Evolutionary conservation across 2,888 invertebrate genomes (phyloP).

Genomic region (Cryptocephalus moraei): DNA sequence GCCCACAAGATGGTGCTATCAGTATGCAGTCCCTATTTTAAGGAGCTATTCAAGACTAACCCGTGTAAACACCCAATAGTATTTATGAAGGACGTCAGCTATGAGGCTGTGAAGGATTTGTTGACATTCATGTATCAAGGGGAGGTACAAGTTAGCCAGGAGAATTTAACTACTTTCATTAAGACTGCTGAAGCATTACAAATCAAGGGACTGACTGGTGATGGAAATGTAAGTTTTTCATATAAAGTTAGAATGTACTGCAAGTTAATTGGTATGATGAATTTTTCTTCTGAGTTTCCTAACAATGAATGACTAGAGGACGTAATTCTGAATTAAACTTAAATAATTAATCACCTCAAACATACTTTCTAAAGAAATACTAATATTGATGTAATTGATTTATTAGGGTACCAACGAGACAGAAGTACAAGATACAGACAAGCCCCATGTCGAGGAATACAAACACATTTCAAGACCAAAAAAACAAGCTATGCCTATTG

Average conservation of each 20-base stretch:
- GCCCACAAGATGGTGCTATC: conserved; percentile 62
- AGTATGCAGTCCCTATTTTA: conserved; percentile 63
- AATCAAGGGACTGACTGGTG: conserved; percentile 37
- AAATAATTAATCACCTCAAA: no score
- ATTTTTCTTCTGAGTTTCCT: conserved; percentile 9
- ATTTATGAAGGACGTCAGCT: conserved; percentile 48
- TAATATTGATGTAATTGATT: background rate
- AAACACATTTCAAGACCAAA: conserved; percentile 21
- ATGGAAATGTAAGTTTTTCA: conserved; percentile 30
- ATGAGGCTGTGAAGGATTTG: conserved; percentile 44
- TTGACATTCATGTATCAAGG: conserved; percentile 52
- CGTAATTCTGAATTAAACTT: conserved; percentile 7
- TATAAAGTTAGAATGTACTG: background rate
- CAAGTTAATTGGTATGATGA: conserved; percentile 8
- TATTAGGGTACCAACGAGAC: conserved; percentile 21
- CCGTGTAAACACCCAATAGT: conserved; percentile 58
- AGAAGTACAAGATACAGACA: conserved; percentile 17
- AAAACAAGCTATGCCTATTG: conserved; percentile 14
- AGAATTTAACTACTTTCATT: conserved; percentile 35
- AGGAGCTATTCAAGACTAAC: conserved; percentile 55
- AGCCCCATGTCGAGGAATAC: conserved; percentile 18
- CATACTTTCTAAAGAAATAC: background rate
- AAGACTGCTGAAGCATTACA: conserved; percentile 38
- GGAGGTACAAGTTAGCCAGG: conserved; percentile 41
- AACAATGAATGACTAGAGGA: conserved; percentile 7